phyloP scores from a whole-genome alignment of 2,797 vertebrate genomes.

The Acanthis flammea region DNA sequence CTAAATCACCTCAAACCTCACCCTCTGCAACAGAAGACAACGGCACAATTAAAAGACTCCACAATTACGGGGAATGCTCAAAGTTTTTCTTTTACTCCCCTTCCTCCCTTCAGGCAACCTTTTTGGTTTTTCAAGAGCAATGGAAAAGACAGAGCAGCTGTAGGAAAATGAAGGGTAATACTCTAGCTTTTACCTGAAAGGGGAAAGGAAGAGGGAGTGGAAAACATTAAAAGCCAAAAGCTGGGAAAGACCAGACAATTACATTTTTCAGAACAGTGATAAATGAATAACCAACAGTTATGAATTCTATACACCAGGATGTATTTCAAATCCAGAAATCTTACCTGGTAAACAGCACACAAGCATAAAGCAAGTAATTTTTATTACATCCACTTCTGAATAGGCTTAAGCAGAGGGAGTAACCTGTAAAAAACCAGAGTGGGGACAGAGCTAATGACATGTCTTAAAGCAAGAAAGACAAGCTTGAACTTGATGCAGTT shows the following conservation, averaged over 20 bases:
- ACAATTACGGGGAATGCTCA: not conserved
- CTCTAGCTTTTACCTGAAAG: not conserved
- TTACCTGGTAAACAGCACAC: not conserved
- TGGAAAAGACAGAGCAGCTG: not conserved
- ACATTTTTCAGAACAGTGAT: not conserved
- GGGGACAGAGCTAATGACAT: slow-evolving; percentile 45
- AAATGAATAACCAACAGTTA: not conserved
- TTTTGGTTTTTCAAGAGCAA: not conserved
- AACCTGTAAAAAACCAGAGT: slow-evolving; percentile 5
- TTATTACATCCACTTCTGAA: not conserved
- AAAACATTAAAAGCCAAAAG: not conserved
- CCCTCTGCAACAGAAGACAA: not conserved
- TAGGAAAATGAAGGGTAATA: not conserved
- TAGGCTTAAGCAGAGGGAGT: slow-evolving; percentile 15
- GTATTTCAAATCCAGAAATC: not conserved
- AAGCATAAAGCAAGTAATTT: not conserved
- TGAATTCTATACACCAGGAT: not conserved
- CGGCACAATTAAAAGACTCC: not conserved
- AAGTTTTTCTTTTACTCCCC: not conserved
- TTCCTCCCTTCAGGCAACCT: not conserved
- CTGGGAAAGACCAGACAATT: not conserved
- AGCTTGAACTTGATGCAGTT: slow-evolving; percentile 47
- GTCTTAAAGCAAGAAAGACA: slow-evolving; percentile 32
- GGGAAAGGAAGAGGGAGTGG: not conserved
- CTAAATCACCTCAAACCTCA: not conserved